A percentile compares a stretch with the other conserved stretches of the same genome.
These are phyloP conservation scores for Leuciscus waleckii DNA, from an alignment of 2,797 vertebrate genomes.

Conservation along the genomic window DNA sequence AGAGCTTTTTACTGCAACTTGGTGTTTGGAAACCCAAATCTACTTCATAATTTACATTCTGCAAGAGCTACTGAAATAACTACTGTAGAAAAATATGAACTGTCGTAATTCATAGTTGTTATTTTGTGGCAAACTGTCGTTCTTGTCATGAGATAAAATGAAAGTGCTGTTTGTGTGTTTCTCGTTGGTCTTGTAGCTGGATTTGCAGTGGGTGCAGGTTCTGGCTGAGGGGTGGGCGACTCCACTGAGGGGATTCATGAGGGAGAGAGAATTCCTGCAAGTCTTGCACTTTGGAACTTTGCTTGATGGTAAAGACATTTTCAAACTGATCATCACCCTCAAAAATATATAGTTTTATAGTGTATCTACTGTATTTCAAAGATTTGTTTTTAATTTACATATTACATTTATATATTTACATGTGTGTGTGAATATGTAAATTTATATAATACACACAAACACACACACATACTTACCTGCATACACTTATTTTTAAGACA, in stretches of 20 bases:
- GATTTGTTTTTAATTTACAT: too few relatives aligned
- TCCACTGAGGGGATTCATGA: conserved; percentile 96
- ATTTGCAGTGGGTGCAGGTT: conserved; percentile 98
- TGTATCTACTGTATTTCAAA: too few relatives aligned
- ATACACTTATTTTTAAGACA: too few relatives aligned
- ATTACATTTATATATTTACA: too few relatives aligned
- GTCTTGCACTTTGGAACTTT: conserved; percentile 91
- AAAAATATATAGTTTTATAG: too few relatives aligned
- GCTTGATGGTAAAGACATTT: conserved; percentile 83
- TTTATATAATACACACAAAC: too few relatives aligned
- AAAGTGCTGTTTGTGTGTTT: background rate
- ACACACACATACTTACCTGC: too few relatives aligned
- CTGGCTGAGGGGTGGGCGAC: conserved; percentile 97
- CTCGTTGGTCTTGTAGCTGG: conserved; percentile 82
- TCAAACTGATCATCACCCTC: too few relatives aligned
- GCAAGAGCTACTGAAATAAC: background rate
- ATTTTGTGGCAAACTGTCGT: background rate
- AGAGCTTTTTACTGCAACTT: conserved; percentile 19
- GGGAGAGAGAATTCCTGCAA: conserved; percentile 93
- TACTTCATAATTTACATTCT: background rate
- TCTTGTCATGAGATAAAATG: background rate
- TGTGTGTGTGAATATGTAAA: too few relatives aligned
- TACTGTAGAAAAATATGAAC: background rate
- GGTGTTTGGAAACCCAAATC: background rate
- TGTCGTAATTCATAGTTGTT: background rate